Base-by-base conservation (phyloP, 2,797 vertebrate species). In the Borostomias antarcticus region DNA sequence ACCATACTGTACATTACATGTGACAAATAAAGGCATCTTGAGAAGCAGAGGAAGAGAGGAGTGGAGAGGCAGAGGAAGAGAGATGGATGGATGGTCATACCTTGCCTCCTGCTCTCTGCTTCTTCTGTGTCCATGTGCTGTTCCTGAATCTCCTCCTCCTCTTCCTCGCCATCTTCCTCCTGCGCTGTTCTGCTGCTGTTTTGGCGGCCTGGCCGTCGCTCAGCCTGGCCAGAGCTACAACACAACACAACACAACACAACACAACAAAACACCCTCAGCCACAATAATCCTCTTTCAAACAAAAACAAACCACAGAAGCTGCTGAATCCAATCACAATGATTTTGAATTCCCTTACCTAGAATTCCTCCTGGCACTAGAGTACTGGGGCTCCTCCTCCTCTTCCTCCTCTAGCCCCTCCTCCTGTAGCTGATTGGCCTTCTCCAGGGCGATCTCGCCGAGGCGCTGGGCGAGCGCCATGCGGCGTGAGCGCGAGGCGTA, bases 401-500 rank as follows among this genome's bases (percentile, higher is more conserved):
- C 74, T 11, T 89, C 74, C 10, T 92, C 86, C 1, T 85, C 78
- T 0, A 75, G 77, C 58, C 88, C 81, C 0, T 62, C 60, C 11
- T 88, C 69, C 68, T 88, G 83, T 69, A 91, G 32, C 77, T 93
- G 91, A 3, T 77, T 88, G 43, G 95, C 89, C 78, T 94, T 98
- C 69, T 97, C 93, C 69, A 93, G 81, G 1, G 96, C 95, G 5
- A 99, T 45, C 69, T 96, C 89, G 3, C 91, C 92, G 56, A 99
- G 95, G 51, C 89, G 88, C 85, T 99, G 95, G 37, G 97, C 97
- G 1, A 99, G 80, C 4, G 84, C 91, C 81, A 98, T 91, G 69
- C 81, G 93, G 3, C 93, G 89, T 64, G 97, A 97, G 25, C 93
- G 94, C 4, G 97, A 97, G 0, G 97, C 94, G 23, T 99, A 99